Base-by-base conservation (phyloP, 2,113 vertebrate species). In the Ramphastos sulfuratus region DNA sequence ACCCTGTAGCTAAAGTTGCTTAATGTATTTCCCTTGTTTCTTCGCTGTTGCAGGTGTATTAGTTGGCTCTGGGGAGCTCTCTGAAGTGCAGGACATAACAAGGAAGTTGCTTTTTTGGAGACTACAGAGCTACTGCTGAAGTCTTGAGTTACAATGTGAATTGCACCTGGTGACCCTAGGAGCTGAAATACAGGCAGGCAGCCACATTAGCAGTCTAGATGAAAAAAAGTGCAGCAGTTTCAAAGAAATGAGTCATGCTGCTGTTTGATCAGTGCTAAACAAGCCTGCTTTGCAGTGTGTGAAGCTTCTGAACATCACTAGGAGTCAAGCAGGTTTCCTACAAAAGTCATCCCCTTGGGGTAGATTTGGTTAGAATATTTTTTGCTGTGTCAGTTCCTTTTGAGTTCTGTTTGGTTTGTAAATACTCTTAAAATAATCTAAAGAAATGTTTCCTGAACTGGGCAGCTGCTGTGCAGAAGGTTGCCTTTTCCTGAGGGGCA, bases 371-470 rank as follows among this genome's bases (percentile, higher is more conserved):
- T 75, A 83, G 16, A 60, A 24, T 87, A 35, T 67, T 87, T 92
- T 83, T 76, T 25, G 63, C 56, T 20, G 12, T 66, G 52, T 87
- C 58, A 80, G 67, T 83, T 85, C 28, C 50, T 94, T 84, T 85
- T 66, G 42, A 76, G 46, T 74, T 83, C 66, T 35, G 18, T 77
- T 88, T 90, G 46, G 18, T 93, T 85, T 59, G 76, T 77, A 81
- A 71, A 61, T 72, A n/a, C 33, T 72, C 28, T 75, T 42, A 21
- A 72, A 89, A n/a, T 25, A 20, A 42, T 84, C 20, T 75, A 50
- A 78, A 93, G 46, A 66, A 95, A 15, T 76, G 20, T 75, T 93
- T 86, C 27, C n/a, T 85, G 61, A 71, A 72, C 48, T 85, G 82
- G 86, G 50, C 66, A 93, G 63, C 69, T 85, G 54, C 85, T 87